These are phyloP conservation scores for Tenthredo scrophulariae DNA, from an alignment of 2,888 invertebrate genomes.

Conservation along the genomic window DNA sequence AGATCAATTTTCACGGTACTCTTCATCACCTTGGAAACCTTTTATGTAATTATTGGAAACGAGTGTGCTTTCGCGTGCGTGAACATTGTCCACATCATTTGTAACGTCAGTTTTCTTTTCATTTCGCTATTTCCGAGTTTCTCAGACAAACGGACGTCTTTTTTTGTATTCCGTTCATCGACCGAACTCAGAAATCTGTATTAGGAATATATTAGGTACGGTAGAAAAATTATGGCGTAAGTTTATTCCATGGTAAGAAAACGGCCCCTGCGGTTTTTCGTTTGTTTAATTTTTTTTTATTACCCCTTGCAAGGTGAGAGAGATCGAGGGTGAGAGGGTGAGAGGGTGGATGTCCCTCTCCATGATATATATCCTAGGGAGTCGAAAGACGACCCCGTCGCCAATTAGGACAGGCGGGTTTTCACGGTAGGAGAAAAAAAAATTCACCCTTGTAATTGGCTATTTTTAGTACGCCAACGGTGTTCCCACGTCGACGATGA, in stretches of 20 bases:
- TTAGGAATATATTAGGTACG: not conserved
- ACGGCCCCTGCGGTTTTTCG: not conserved
- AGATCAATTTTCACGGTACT: not conserved
- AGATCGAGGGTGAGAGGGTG: not conserved
- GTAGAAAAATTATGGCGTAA: not conserved
- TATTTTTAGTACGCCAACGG: conserved; percentile 28
- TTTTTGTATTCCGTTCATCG: no score
- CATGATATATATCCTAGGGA: not conserved
- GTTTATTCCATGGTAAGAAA: not conserved
- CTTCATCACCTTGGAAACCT: no score
- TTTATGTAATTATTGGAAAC: no score
- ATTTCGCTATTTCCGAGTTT: no score
- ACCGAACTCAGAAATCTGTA: not conserved
- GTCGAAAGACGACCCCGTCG: conserved; percentile 25
- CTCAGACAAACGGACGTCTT: no score
- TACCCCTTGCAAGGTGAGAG: not conserved
- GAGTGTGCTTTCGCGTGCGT: not conserved
- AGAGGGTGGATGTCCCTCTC: not conserved
- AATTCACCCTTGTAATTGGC: conserved; percentile 31
- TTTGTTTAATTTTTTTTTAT: conserved; percentile 1
- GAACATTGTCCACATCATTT: not conserved
- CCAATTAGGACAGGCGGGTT: conserved; percentile 31
- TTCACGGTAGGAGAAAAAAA: not conserved
- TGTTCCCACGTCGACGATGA: conserved; percentile 5
- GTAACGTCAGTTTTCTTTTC: no score